Conservation (phyloP, 2,888 invertebrate genomes). For the Trilocha varians region DNA sequence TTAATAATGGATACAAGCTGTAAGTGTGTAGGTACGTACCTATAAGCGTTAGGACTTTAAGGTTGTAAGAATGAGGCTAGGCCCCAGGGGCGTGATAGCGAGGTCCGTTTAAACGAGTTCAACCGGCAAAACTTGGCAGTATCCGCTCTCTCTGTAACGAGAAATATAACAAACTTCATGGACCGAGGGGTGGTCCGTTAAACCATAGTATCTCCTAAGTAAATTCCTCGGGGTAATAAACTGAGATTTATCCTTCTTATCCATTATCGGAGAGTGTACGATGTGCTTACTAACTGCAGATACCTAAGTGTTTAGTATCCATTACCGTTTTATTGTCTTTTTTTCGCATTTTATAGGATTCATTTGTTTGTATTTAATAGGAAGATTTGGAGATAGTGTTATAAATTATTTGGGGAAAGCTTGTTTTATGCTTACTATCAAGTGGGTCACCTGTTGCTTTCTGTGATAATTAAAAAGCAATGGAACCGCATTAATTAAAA, state of each 20-base stretch:
- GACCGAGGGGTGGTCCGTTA: slow-evolving; percentile 18
- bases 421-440: no score
- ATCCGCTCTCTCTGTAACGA: slow-evolving; percentile 37
- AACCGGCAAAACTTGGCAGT: slow-evolving; percentile 40
- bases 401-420: background rate
- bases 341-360: background rate
- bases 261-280: background rate
- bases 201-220: slow-evolving; percentile 21
- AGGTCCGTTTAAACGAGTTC: slow-evolving; percentile 44
- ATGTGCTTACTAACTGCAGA: background rate
- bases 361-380: background rate
- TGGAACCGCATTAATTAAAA: no score
- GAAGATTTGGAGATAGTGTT: background rate
- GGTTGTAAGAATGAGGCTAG: slow-evolving; percentile 37
- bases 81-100: slow-evolving; percentile 48
- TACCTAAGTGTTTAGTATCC: background rate
- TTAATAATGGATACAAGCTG: background rate
- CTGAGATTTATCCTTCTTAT: slow-evolving; percentile 14
- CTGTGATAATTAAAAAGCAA: no score
- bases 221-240: slow-evolving; percentile 15
- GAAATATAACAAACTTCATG: slow-evolving; percentile 32
- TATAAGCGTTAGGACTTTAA: slow-evolving; percentile 21
- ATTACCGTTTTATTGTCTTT: background rate
- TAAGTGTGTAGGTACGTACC: slow-evolving; percentile 12
- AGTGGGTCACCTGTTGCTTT: no score